Percentiles rank a stretch among this genome's conserved stretches.
Conservation (phyloP, 2,113 vertebrate genomes). For the Nyctereutes procyonoides region DNA sequence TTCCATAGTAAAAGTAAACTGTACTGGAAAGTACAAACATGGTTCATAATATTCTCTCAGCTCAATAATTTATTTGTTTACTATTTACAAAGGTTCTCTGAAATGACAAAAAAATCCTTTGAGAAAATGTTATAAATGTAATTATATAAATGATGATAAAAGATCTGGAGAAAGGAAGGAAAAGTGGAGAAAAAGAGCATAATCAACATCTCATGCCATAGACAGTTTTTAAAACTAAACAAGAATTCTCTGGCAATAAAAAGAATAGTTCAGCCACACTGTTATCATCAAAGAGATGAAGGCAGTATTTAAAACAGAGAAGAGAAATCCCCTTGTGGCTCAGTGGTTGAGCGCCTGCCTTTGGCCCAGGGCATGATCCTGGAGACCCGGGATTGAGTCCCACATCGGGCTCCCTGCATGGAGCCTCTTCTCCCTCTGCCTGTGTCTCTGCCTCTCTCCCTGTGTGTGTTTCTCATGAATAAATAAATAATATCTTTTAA, state of each 20-base stretch:
- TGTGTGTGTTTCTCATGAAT: too few species aligned
- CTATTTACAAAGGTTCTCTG: neutral
- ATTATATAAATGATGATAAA: neutral
- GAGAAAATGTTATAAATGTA: constrained; percentile 18
- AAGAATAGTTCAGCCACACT: neutral
- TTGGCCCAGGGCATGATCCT: too few species aligned
- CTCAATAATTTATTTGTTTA: constrained; percentile 16
- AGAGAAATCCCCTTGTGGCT: neutral
- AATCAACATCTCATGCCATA: neutral
- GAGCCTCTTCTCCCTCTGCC: too few species aligned
- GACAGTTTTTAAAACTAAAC: neutral
- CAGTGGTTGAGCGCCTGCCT: too few species aligned
- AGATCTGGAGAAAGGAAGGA: neutral
- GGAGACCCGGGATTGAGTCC: too few species aligned
- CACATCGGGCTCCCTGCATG: too few species aligned
- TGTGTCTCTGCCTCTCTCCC: too few species aligned
- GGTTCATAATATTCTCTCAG: neutral
- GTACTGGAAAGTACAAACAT: neutral
- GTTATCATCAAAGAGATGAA: neutral
- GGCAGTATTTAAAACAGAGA: neutral
- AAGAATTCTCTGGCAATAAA: neutral
- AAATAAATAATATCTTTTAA: too few species aligned
- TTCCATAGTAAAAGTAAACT: neutral
- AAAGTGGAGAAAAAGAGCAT: neutral
- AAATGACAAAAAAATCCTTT: neutral